Conservation (phyloP, 53 echinoderm and acorn worm species). For the Holothuria scabra region DNA sequence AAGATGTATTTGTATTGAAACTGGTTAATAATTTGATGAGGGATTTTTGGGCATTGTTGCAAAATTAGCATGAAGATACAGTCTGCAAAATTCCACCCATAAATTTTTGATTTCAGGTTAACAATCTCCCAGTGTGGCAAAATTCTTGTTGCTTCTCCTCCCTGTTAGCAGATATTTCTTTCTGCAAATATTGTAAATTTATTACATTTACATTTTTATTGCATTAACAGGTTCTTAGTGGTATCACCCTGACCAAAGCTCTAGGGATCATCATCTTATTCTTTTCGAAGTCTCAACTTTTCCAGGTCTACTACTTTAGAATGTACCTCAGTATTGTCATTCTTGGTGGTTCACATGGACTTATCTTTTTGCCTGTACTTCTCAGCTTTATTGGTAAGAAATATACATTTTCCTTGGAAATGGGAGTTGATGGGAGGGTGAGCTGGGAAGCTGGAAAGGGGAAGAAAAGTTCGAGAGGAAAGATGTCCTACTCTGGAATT, state of each 20-base stretch:
- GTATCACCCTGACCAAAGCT: slow-evolving; percentile 93
- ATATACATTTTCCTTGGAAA: not conserved
- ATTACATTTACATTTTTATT: not conserved
- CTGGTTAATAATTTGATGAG: too few species aligned
- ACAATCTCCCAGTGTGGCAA: too few species aligned
- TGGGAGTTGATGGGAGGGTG: too few species aligned
- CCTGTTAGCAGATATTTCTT: not conserved
- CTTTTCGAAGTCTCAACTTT: slow-evolving; percentile 93
- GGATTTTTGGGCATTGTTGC: too few species aligned
- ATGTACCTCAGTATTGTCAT: slow-evolving; percentile 97
- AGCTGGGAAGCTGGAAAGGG: too few species aligned
- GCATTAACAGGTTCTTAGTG: slow-evolving; percentile 78
- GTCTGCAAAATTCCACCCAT: too few species aligned
- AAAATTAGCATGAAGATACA: too few species aligned
- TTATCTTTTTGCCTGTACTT: slow-evolving; percentile 91
- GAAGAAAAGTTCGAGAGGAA: too few species aligned
- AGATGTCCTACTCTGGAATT: too few species aligned
- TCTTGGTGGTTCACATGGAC: slow-evolving; percentile 90
- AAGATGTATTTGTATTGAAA: too few species aligned
- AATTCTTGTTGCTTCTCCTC: too few species aligned
- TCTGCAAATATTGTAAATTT: not conserved
- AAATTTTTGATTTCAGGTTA: too few species aligned
- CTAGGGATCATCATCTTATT: slow-evolving; percentile 93
- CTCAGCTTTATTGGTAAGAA: slow-evolving; percentile 92
- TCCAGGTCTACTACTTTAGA: slow-evolving; percentile 97